Evolutionary conservation across 2,888 invertebrate genomes (phyloP).

Genomic region (Drosophila anomalata): DNA sequence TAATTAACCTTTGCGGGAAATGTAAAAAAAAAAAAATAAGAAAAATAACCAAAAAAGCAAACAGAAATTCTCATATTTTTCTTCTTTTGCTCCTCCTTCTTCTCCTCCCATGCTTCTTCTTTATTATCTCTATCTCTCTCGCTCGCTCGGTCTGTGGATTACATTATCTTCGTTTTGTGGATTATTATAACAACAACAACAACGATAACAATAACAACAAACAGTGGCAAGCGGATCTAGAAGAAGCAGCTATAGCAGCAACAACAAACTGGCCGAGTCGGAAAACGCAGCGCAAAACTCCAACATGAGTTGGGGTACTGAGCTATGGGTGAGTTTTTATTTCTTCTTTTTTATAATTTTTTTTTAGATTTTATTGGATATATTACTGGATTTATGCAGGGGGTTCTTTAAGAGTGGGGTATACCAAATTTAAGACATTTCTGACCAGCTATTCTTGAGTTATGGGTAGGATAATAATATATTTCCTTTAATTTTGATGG

Average conservation of each 20-base stretch:
- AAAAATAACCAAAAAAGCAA: conserved; percentile 15
- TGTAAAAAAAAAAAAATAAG: conserved; percentile 20
- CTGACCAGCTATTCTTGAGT: too few relatives aligned
- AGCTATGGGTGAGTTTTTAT: conserved; percentile 83
- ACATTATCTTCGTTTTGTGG: conserved; percentile 39
- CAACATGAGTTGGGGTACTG: conserved; percentile 84
- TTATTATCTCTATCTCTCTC: background rate
- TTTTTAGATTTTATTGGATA: too few relatives aligned
- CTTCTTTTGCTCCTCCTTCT: conserved; percentile 34
- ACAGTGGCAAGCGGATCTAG: conserved; percentile 66
- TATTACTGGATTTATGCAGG: too few relatives aligned
- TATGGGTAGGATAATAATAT: too few relatives aligned
- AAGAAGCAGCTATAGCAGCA: conserved; percentile 50
- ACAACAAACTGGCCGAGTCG: conserved; percentile 80
- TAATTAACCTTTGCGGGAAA: conserved; percentile 53
- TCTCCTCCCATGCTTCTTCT: conserved; percentile 17
- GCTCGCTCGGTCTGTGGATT: conserved; percentile 34
- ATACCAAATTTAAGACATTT: too few relatives aligned
- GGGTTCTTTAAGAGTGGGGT: too few relatives aligned
- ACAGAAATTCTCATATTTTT: conserved; percentile 35
- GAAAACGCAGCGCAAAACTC: conserved; percentile 81
- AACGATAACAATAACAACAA: conserved; percentile 12
- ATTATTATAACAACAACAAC: conserved; percentile 38
- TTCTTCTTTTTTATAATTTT: too few relatives aligned
- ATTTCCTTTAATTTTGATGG: background rate